Base-by-base conservation (phyloP, 2,113 vertebrate genomes). In the Pandion haliaetus region DNA sequence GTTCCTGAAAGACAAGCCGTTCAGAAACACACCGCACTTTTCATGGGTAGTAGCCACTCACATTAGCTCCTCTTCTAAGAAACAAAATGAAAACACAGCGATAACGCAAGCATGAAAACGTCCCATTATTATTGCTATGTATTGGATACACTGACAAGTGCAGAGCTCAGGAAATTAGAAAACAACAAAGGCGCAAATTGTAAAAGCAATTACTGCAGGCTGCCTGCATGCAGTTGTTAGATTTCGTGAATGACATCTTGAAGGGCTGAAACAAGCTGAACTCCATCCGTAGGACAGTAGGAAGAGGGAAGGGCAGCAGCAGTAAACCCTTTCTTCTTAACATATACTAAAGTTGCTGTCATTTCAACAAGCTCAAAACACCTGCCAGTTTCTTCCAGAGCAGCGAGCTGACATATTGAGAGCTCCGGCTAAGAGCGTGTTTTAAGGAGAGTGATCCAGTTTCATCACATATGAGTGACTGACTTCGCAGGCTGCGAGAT, bases 321-420 rank as follows among this genome's bases (percentile, higher is more conserved):
- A n/a, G 26, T 47, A 82, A 93, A 89, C n/a, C n/a, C 28, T 84
- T 88, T 83, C 73, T 91, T 88, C 63, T 93, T 76, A 84, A 67
- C 84, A 38, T 49, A 49, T 36, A 40, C 82, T 66, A 21, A 88
- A 91, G 82, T 72, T 83, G 18, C 71, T 93, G 72, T 82, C 77
- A 61, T 72, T 94, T 61, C 40, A 36, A 72, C 57, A 38, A 85
- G 81, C 92, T 90, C 59, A 50, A 69, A 93, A 71, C 69, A 88
- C 90, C 86, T 92, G 86, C 88, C 84, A 92, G 49, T 52, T 95
- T 88, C 91, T 73, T 88, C 40, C 80, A 82, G 84, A 94, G 70
- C 82, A 81, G 66, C 2, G 9, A 90, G 73, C 90, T 97, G 96
- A 91, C 91, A 95, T 44, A 96, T 31, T 90, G 96, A 96, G 94